These are phyloP conservation scores for Phalacrocorax carbo DNA, from an alignment of 2,113 vertebrate genomes.

Conservation along the genomic window DNA sequence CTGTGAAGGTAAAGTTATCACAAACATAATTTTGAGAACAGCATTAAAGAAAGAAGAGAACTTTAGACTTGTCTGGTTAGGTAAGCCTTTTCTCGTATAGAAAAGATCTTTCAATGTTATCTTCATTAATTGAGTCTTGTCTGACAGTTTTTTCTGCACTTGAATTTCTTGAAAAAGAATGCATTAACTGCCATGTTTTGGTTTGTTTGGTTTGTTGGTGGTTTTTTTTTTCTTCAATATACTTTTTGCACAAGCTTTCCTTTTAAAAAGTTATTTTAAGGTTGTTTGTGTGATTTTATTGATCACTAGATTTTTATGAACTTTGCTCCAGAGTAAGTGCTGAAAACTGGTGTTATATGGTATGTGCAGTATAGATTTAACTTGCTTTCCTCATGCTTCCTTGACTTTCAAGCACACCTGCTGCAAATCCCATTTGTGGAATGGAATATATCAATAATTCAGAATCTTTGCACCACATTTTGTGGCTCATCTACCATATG, in stretches of 20 bases:
- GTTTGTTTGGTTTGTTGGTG: too few relatives aligned
- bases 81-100: neutral
- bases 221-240: neutral
- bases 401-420: constrained; percentile 3
- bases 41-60: neutral
- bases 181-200: neutral
- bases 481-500: constrained; percentile 41
- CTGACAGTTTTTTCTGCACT: neutral
- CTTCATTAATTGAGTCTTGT: neutral
- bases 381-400: neutral
- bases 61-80: neutral
- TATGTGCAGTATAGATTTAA: neutral
- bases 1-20: neutral
- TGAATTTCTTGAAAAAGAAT: neutral
- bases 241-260: neutral
- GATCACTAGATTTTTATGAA: neutral
- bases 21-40: neutral
- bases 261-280: neutral
- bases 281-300: neutral
- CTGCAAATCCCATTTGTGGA: constrained; percentile 15
- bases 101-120: neutral
- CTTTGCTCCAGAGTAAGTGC: neutral
- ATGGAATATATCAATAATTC: constrained; percentile 27
- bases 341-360: neutral
- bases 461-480: constrained; percentile 46